Conservation (phyloP, 1,140 invertebrate species). For the Luehdorfia chinensis region DNA sequence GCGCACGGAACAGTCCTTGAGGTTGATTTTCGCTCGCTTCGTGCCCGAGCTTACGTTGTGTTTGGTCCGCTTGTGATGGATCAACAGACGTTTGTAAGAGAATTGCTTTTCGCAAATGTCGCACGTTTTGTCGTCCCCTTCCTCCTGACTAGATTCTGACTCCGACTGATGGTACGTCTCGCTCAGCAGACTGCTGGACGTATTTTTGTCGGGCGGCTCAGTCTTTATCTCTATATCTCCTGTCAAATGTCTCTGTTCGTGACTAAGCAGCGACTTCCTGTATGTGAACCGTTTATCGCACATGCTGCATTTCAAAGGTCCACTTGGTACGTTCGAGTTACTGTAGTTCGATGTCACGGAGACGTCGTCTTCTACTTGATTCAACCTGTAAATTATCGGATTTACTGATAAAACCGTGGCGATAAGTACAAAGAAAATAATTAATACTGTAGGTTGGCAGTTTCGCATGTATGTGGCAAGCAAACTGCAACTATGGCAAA, state of each 20-base stretch:
- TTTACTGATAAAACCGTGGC: too few relatives aligned
- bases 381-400: too few relatives aligned
- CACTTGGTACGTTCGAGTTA: constrained; percentile 19
- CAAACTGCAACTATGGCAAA: too few relatives aligned
- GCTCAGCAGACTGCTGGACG: constrained; percentile 26
- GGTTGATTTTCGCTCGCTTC: constrained; percentile 56
- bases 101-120: constrained; percentile 69
- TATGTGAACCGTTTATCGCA: constrained; percentile 68
- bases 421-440: too few relatives aligned
- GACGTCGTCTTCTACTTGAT: too few relatives aligned
- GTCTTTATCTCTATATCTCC: constrained; percentile 34
- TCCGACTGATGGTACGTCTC: constrained; percentile 33
- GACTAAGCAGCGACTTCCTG: constrained; percentile 53
- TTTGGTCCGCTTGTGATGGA: constrained; percentile 59
- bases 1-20: constrained; percentile 61
- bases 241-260: constrained; percentile 39
- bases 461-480: too few relatives aligned
- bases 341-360: constrained; percentile 47
- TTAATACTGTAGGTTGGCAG: too few relatives aligned
- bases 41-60: constrained; percentile 57
- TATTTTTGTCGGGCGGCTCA: constrained; percentile 38
- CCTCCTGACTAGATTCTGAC: constrained; percentile 49
- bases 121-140: constrained; percentile 57
- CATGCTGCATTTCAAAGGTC: constrained; percentile 45
- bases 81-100: constrained; percentile 52